Evolutionary conservation across 2,888 invertebrate genomes (phyloP), one percentile per base, ranked within the genome.

Genomic region (Limnephilus auricula): DNA sequence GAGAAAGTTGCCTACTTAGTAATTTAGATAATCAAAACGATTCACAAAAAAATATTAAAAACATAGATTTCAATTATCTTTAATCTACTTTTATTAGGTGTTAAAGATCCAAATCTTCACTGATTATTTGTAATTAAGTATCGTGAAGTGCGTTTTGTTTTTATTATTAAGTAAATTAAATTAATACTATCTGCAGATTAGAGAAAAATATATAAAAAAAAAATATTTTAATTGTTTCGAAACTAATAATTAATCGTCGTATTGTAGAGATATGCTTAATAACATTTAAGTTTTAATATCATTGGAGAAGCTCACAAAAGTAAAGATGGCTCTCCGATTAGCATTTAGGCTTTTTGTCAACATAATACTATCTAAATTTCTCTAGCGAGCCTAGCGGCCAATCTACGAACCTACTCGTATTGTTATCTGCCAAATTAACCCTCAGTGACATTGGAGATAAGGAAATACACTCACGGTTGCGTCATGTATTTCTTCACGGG

Each of bases 381-480:
- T 65, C 9, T 65, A 65, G 65, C 65, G 65, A 6, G 25, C 50
- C 9, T 65, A 65, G 65, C 65, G 65, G 25, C 65, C 50, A 65
- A 65, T 65, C 65, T 65, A 65, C 18, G 13, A 6, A 9, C 13
- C 80, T 31, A 32, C 80, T 31, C 80, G 80, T 15, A 32, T 80
- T n/a, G 80, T 82, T 82, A 82, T 82, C 80, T 18, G 80, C 3
- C 2, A 82, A 82, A 82, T 82, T 82, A 34, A 32, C 32, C 80
- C 80, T 32, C 80, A 18, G 18, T 82, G 80, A 82, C 32, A 82
- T 82, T 82, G 32, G 80, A 3, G 80, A 82, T 82, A 82, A 32
- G 80, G 32, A 6, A 82, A 82, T 25, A 82, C 32, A 18, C 80
- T 15, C 32, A 34, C 65, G 80, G 80, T 82, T 9, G 18, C 80